Evolutionary conservation across 2,113 vertebrate genomes (phyloP), one percentile per base, ranked within the genome.

Genomic region (Engystomops pustulosus): DNA sequence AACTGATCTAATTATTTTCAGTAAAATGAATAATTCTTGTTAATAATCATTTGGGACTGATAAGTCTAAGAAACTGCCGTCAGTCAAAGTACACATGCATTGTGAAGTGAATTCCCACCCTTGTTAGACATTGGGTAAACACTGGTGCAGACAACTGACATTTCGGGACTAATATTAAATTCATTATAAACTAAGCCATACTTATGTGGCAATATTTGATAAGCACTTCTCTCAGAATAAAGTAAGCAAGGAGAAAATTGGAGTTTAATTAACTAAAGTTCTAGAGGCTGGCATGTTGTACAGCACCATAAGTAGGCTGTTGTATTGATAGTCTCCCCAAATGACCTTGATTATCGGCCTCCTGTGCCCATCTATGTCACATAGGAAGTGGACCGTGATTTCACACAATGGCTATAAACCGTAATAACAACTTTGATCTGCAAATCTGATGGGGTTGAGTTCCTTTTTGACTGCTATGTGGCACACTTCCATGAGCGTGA

Each of bases 21-120:
- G 25, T 78, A 38, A 58, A 78, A 78, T 78, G 74, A 84, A 78
- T 84, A 69, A 84, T 84, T 84, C 60, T 77, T 84, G n/a, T 53
- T 85, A 55, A 79, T 85, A 53, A 79, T 44, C n/a, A 78, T 78
- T 78, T 60, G 38, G 27, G 27, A 69, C 36, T 6, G 23, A 27
- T 78, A 78, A 14, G 32, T 51, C 27, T 32, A 4, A 69, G 11
- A 65, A 70, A 44, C 38, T 30, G 23, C 34, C 14, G 32, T 51
- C 38, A n/a, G 6, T 25, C 34, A 7, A 23, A 51, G 47, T 53
- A 68, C 10, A 65, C 32, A 14, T 38, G 55, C 34, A 9, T 67
- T 30, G 41, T 76, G 71, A 58, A 65, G 5, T 76, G 71, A 58
- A 27, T 84, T 84, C 23, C 41, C 60, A 25, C 72, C 32, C 27